These are phyloP conservation scores for Eurosta solidaginis DNA, from an alignment of 1,140 invertebrate genomes.

Conservation along the genomic window DNA sequence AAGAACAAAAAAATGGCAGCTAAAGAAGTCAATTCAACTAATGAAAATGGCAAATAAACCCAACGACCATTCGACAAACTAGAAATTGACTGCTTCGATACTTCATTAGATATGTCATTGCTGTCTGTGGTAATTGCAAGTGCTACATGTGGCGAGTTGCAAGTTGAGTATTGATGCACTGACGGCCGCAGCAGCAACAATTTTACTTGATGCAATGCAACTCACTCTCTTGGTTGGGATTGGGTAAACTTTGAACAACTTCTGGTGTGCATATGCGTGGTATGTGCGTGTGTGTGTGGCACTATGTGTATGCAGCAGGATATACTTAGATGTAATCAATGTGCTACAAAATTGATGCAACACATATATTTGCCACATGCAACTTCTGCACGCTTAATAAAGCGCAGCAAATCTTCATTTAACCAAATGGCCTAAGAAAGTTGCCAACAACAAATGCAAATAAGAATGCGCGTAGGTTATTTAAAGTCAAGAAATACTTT, in stretches of 20 bases:
- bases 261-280: neutral
- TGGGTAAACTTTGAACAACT: neutral
- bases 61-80: neutral
- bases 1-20: neutral
- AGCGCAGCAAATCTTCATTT: slow-evolving; percentile 17
- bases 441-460: neutral
- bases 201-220: neutral
- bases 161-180: neutral
- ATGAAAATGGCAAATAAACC: neutral
- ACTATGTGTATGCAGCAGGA: neutral
- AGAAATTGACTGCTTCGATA: neutral
- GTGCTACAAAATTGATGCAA: neutral
- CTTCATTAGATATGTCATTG: neutral
- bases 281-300: neutral
- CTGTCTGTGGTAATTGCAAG: neutral
- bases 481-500: too few species aligned
- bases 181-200: neutral
- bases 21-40: neutral
- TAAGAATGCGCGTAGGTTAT: too few species aligned
- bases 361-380: neutral
- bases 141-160: neutral
- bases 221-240: neutral
- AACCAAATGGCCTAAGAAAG: neutral
- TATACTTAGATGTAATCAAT: too few species aligned
- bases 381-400: neutral